Evolutionary conservation across 2,888 invertebrate species (phyloP).

Genomic region (Aporophyla lueneburgensis): DNA sequence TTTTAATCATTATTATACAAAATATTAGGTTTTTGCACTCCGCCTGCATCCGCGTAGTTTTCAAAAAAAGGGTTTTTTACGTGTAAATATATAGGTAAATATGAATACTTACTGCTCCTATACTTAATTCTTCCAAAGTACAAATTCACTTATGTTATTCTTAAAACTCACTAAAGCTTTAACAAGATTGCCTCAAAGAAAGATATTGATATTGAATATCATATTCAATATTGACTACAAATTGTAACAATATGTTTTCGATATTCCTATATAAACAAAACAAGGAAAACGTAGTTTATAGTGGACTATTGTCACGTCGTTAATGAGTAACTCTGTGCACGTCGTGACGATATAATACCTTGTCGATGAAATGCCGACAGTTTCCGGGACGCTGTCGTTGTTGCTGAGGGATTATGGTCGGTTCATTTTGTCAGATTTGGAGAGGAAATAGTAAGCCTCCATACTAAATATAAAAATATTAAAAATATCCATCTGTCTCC

Average conservation of each 20-base stretch:
- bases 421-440: not conserved
- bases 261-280: not conserved
- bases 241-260: not conserved
- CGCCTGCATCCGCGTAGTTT: no score
- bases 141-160: not conserved
- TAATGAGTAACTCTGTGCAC: conserved; percentile 1
- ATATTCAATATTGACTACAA: not conserved
- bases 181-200: not conserved
- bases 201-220: not conserved
- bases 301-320: not conserved
- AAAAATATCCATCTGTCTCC: not conserved
- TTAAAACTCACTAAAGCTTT: not conserved
- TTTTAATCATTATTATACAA: no score
- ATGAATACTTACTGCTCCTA: no score
- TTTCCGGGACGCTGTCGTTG: not conserved
- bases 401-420: not conserved
- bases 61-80: no score
- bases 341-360: conserved; percentile 8
- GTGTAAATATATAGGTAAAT: no score
- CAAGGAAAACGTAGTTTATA: not conserved
- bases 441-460: not conserved
- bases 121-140: not conserved
- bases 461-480: not conserved
- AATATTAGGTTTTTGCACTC: no score
- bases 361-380: not conserved